Base-by-base conservation (phyloP, 2,797 vertebrate species). In the Hydrophis major region DNA sequence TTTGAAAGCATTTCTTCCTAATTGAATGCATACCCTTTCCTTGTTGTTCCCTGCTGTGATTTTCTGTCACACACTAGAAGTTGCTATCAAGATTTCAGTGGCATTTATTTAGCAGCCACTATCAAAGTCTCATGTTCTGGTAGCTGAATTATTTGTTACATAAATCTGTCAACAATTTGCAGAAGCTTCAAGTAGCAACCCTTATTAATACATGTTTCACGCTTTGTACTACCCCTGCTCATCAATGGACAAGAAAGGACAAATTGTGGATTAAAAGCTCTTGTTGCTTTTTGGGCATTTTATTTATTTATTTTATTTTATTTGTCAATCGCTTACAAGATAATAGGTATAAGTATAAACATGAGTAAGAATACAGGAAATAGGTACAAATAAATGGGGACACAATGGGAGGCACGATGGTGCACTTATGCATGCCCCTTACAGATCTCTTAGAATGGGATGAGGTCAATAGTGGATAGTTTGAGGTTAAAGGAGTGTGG, bases 131-230 rank as follows among this genome's bases (percentile, higher is more conserved):
- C 32, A 94, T 96, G 96, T 92, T 94, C 94, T 66, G 12, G 90
- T 89, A 50, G 6, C 94, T 96, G 95, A 91, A 96, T 96, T 83
- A 25, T 83, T 97, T 96, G 95, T 93, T 93, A 8, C 1, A 93
- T 93, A 95, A 95, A 92, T 95, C 94, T 96, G 94, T 87, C 92
- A 95, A 5, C 96, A 96, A 93, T 89, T 93, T 95, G 94, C 93
- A 95, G 94, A 95, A 94, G 94, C 92, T 96, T 94, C 94, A 6
- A 95, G 92, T 96, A 96, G 94, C 95, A 96, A 94, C 88, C 47
- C 90, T 96, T 95, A 93, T 83, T 1, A 93, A 92, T 2, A 69
- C 90, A 1, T 92, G 90, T 28, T 53, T 14, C 94, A 90, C 94
- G 90, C 93, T 96, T 95, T 90, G 87, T 86, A 96, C 93, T 93